Evolutionary conservation across 2,888 invertebrate species (phyloP).

Genomic region (Yponomeuta plumbellus): DNA sequence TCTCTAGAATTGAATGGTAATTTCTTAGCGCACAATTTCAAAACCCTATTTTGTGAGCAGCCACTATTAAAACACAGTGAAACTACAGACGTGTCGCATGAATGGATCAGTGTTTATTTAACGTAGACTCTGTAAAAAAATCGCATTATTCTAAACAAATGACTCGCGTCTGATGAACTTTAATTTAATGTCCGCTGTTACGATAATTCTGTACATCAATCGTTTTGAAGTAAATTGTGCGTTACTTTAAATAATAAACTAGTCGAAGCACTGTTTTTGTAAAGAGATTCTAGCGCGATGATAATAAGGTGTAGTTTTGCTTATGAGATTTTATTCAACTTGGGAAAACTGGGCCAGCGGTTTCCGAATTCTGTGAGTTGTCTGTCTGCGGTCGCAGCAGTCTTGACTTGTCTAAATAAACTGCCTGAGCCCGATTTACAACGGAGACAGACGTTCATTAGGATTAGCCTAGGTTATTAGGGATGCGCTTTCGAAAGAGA

Average conservation of each 20-base stretch:
- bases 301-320: not conserved
- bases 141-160: not conserved
- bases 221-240: constrained; percentile 9
- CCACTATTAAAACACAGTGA: not conserved
- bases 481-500: not conserved
- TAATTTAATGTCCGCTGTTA: not conserved
- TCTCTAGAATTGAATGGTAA: not conserved
- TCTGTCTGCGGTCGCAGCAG: constrained; percentile 41
- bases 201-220: constrained; percentile 13
- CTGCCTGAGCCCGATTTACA: constrained; percentile 42
- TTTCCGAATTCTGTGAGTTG: constrained; percentile 44
- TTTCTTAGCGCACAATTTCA: not conserved
- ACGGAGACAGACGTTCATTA: constrained; percentile 33
- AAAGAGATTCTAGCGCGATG: not conserved
- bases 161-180: not conserved
- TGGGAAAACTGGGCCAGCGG: constrained; percentile 28
- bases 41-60: not conserved
- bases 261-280: not conserved
- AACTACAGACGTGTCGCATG: not conserved
- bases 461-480: constrained; percentile 12
- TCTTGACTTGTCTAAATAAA: constrained; percentile 55
- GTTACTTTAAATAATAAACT: constrained; percentile 2
- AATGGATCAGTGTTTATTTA: not conserved
- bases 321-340: not conserved
- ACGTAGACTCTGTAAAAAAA: not conserved